Conservation (phyloP, 1,140 invertebrate species). For the Lutraria rhynchaena region DNA sequence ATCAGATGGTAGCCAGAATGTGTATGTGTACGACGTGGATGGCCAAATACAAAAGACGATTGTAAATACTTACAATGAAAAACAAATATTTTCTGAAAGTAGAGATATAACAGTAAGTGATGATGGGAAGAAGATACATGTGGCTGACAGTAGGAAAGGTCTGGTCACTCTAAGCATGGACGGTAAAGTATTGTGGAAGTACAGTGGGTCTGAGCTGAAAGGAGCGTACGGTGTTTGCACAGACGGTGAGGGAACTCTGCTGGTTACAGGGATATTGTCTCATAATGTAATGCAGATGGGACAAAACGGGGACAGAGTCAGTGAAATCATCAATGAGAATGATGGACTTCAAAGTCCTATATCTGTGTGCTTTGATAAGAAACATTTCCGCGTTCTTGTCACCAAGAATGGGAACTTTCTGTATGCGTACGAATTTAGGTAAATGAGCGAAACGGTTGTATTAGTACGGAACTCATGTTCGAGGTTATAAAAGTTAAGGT, state of each 20-base stretch:
- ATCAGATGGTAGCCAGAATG: slow-evolving; percentile 37
- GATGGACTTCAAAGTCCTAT: slow-evolving; percentile 32
- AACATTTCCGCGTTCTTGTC: slow-evolving; percentile 14
- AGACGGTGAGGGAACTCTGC: slow-evolving; percentile 33
- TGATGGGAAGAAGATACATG: slow-evolving; percentile 38
- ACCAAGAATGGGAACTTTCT: slow-evolving; percentile 37
- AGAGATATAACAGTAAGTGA: slow-evolving; percentile 31
- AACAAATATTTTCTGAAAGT: slow-evolving; percentile 34
- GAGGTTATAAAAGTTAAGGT: too few species aligned
- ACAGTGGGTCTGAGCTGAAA: slow-evolving; percentile 37
- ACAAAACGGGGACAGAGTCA: slow-evolving; percentile 25
- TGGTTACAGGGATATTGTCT: slow-evolving; percentile 40
- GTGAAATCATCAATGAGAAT: slow-evolving; percentile 22
- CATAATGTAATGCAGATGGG: slow-evolving; percentile 43
- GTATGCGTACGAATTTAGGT: slow-evolving; percentile 35
- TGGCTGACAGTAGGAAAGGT: slow-evolving; percentile 52
- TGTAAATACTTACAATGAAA: background rate
- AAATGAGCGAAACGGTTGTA: too few species aligned
- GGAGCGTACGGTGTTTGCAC: slow-evolving; percentile 43
- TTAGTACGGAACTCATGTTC: too few species aligned
- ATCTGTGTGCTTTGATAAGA: slow-evolving; percentile 41
- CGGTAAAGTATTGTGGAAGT: slow-evolving; percentile 30
- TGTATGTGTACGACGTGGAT: slow-evolving; percentile 31
- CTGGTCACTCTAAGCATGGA: slow-evolving; percentile 39
- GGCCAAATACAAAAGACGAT: slow-evolving; percentile 21